Evolutionary conservation across 1,140 invertebrate species (phyloP), one percentile per base, ranked within the genome.

Genomic region (Drosophila busckii): DNA sequence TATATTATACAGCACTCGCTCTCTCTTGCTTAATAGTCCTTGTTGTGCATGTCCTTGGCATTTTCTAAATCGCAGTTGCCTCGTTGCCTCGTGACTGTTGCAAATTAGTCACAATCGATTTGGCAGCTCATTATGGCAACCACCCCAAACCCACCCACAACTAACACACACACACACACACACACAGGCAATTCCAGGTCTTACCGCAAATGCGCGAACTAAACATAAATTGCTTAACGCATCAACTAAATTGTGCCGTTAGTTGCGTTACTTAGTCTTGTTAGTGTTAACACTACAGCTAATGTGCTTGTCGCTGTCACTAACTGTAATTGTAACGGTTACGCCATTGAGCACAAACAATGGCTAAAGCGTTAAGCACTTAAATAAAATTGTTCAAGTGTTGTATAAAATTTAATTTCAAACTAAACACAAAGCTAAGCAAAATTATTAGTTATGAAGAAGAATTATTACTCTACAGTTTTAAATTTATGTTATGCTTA

Each of bases 71-170:
- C 63, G 60, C 20, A n/a, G n/a, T n/a, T 64, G 50, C 26, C 22
- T n/a, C 13, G 40, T 20, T 44, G 46, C 46, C 52, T 62, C 53
- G 49, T 61, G 75, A 52, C 75, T 80, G 73, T 69, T 75, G 54
- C 75, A 76, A 73, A 82, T 82, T 82, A 82, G 75, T 83, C 53
- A 82, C 75, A 82, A 75, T 59, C 75, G 76, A 82, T 83, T 82
- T 82, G 53, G 64, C 75, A 73, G 69, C 71, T 78, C 71, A 68
- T 78, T 78, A 64, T 45, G 38, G 20, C 63, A 56, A 55, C 68
- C 73, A 68, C 73, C 73, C 60, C 68, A 71, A 80, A 80, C 71
- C 78, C 34, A 32, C 45, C 56, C 45, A 13, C 22, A 20, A 44
- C 12, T 12, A 31, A 31, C 68, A 62, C 62, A 54, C 67, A 60